Conservation (phyloP, 2,113 vertebrate genomes). For the Grammomys surdaster region DNA sequence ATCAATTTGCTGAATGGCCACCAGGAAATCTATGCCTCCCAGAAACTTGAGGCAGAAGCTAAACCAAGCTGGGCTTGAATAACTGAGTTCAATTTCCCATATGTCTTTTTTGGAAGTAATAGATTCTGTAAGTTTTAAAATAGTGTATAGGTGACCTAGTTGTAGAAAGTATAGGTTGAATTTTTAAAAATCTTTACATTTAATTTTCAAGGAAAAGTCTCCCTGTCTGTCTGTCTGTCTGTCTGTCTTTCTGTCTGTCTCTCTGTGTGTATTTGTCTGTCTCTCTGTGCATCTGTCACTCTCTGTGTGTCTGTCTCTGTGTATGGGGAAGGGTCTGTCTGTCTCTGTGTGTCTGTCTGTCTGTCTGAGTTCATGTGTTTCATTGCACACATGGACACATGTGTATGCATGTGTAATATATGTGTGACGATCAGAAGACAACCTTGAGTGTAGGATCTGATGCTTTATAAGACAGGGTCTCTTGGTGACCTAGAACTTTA, state of each 20-base stretch:
- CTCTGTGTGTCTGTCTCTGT: background rate
- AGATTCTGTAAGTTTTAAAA: background rate
- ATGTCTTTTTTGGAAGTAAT: background rate
- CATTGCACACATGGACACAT: background rate
- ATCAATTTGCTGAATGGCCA: background rate
- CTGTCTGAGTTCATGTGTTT: background rate
- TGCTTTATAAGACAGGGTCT: background rate
- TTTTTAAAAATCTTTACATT: background rate
- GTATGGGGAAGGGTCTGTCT: accelerated
- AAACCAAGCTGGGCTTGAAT: background rate
- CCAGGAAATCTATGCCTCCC: background rate
- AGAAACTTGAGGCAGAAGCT: background rate
- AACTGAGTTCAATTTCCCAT: background rate
- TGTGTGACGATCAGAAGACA: background rate
- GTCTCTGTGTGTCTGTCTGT: too few relatives aligned
- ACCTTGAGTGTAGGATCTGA: background rate
- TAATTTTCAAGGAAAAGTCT: background rate
- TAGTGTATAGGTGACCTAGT: background rate
- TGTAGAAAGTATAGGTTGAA: background rate
- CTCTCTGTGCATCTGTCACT: background rate
- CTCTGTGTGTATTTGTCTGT: too few relatives aligned
- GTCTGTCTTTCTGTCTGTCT: background rate
- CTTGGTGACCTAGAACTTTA: background rate
- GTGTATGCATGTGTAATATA: too few relatives aligned
- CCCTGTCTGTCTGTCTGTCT: background rate